phyloP scores from a whole-genome alignment of 1,140 invertebrate species.

The Eciton burchellii region DNA sequence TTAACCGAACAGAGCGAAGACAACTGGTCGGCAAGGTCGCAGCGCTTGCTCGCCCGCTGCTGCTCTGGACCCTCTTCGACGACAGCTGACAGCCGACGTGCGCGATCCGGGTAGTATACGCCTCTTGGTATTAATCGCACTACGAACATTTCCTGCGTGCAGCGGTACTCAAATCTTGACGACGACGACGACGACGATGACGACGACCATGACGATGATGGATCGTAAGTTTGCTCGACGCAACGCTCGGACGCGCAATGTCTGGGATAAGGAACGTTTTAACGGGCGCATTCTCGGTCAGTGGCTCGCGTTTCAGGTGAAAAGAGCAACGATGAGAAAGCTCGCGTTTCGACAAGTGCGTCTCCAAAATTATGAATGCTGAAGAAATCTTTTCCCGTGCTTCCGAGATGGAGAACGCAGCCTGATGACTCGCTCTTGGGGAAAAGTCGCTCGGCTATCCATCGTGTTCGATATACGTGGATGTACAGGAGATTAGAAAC shows the following conservation, averaged over 20 bases:
- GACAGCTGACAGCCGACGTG: slow-evolving; percentile 81
- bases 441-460: slow-evolving; percentile 22
- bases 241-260: neutral
- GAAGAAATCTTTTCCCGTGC: neutral
- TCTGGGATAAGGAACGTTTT: too few relatives aligned
- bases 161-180: slow-evolving; percentile 77
- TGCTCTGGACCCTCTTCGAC: slow-evolving; percentile 73
- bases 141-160: slow-evolving; percentile 82
- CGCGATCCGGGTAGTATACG: slow-evolving; percentile 82
- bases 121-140: slow-evolving; percentile 83
- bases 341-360: too few relatives aligned
- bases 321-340: too few relatives aligned
- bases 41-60: slow-evolving; percentile 60
- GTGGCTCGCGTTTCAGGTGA: too few relatives aligned
- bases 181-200: slow-evolving; percentile 15
- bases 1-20: slow-evolving; percentile 80
- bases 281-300: too few relatives aligned
- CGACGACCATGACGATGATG: slow-evolving; percentile 30
- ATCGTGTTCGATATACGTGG: slow-evolving; percentile 1
- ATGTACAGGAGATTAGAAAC: slow-evolving; percentile 64
- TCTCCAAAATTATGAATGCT: neutral
- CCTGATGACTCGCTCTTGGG: neutral
- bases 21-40: slow-evolving; percentile 80
- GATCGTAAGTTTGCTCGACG: neutral
- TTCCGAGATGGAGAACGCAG: neutral